Conservation (phyloP, 2,888 invertebrate genomes). For the Eupithecia centaureata region DNA sequence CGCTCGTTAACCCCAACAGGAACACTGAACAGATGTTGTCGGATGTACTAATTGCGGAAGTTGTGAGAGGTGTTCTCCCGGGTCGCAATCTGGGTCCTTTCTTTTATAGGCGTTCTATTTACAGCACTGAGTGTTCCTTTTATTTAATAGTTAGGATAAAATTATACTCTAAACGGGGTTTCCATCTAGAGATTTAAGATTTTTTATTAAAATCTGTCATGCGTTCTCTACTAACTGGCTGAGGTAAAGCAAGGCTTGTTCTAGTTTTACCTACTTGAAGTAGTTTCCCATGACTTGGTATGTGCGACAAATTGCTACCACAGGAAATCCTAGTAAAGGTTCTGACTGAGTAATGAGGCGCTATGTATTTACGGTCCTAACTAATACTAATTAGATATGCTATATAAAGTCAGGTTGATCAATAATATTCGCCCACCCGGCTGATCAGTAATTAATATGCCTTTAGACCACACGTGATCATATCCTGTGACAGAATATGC, state of each 20-base stretch:
- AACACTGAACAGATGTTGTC: constrained; percentile 62
- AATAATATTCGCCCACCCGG: constrained; percentile 33
- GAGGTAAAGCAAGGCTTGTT: constrained; percentile 1
- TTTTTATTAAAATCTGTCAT: not conserved
- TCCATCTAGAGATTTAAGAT: not conserved
- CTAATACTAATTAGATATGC: constrained; percentile 24
- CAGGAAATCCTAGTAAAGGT: constrained; percentile 21
- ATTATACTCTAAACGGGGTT: not conserved
- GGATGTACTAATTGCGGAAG: constrained; percentile 71
- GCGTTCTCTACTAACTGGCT: not conserved
- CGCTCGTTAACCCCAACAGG: constrained; percentile 73
- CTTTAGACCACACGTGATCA: constrained; percentile 42
- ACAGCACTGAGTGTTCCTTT: constrained; percentile 10
- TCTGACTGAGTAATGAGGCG: constrained; percentile 22
- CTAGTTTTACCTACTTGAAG: constrained; percentile 5
- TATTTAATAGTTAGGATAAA: not conserved
- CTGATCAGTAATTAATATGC: constrained; percentile 40
- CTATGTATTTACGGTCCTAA: constrained; percentile 13
- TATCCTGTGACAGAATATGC: constrained; percentile 39
- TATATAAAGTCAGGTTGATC: constrained; percentile 21
- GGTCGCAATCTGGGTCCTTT: constrained; percentile 44
- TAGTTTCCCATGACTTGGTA: constrained; percentile 14
- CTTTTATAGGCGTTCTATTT: constrained; percentile 42
- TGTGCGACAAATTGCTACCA: constrained; percentile 20
- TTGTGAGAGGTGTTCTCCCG: constrained; percentile 40